Base-by-base conservation (phyloP, 2,888 invertebrate species). In the Barypeithes pellucidus region DNA sequence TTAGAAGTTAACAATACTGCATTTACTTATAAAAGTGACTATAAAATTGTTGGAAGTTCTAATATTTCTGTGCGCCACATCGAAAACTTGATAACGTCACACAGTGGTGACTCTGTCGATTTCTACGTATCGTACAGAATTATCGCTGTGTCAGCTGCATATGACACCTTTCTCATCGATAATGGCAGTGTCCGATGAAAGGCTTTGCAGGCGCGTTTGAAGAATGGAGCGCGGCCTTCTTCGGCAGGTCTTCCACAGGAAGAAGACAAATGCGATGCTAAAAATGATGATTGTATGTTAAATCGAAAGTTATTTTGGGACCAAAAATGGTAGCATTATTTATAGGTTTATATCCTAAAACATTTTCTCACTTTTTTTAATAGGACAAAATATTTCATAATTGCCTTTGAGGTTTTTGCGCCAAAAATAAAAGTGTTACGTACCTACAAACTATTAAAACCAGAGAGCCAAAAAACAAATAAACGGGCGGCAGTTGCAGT, bases 61-160 rank as follows among this genome's bases (percentile, higher is more conserved):
- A 67, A 71, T 29, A 9, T 5, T 67, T 75, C 71, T 75, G 68
- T 47, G 11, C 39, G 71, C 81, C 81, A 81, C 70, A 78, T 79
- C 77, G 75, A 69, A 33, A 79, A 71, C 29, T 59, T 50, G 43
- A 59, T 29, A 70, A 61, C 88, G 91, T 95, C 94, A 95, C 89
- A 95, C 95, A 79, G 95, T 95, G 83, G 95, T 95, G 84, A 95
- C 95, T 77, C 95, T 91, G 86, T 95, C 95, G 81, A 95, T 92
- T 87, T 95, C 95, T 85, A 95, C 94, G 87, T 95, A 95, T 85
- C 95, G 94, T 88, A 95, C 95, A 92, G 95, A 95, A 93, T 94
- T 94, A 91, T 95, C 95, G 93, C 92, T 94, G 90, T 94, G 95
- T 95, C 95, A 95, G 95, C 76, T 76, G 29, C 95, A 95, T 91